Base-by-base conservation (phyloP, 2,888 invertebrate species). In the Zaprionus bogoriensis region DNA sequence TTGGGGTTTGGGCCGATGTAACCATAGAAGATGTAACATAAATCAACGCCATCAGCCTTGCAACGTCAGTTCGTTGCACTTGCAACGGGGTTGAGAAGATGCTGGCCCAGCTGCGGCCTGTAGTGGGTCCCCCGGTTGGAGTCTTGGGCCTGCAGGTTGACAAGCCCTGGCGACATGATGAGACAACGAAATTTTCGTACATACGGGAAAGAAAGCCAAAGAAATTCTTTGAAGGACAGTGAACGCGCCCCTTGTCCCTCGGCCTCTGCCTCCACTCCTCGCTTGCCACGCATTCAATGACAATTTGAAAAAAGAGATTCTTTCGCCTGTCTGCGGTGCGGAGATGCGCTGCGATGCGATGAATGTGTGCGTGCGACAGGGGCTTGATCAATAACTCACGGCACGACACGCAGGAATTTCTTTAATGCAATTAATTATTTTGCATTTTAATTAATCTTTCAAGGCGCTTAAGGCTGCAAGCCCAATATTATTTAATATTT, bases 21-120 rank as follows among this genome's bases (percentile, higher is more conserved):
- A 83, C 83, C 86, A 69, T 80, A 87, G 81, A 74, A 86, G 80
- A 87, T 72, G 83, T 75, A 83, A 87, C 83, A 83, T 83, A 87
- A 83, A 87, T 87, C 87, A 87, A 84, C 82, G 82, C 85, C 78
- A 68, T 46, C 66, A 86, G 85, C 82, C 86, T 74, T 74, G 82
- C 77, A 83, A 66, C 62, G 70, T 12, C 80, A 79, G 83, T 83
- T 83, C 83, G 83, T 71, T 83, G 83, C 87, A 83, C 83, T 87
- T 73, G 80, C 70, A 54, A 52, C 32, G 44, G 62, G 66, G 75
- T 48, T 52, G 77, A 63, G 50, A 22, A 38, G 64, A n/a, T 52
- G 57, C 27, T 46, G 47, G 36, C 23, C 25, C 25, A 10, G 17
- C 17, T 22, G 46, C 42, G 12, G 38, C 39, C 20, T 28, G 5